Percentiles rank a stretch among this genome's conserved stretches.
Conservation (phyloP, 2,113 vertebrate genomes). For the pig (Sus scrofa) region DNA sequence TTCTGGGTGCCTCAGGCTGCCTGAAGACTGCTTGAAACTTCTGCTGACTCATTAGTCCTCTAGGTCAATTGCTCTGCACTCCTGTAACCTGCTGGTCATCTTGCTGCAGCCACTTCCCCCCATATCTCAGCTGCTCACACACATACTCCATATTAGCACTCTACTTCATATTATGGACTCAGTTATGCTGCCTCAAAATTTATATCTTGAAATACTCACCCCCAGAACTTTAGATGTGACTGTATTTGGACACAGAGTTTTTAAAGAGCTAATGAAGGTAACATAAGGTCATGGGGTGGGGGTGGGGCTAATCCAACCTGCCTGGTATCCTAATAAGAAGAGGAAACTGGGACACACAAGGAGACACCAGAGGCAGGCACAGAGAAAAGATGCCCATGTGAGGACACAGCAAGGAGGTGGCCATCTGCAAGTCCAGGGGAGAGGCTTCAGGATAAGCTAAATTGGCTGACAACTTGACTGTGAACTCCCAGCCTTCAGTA, state of each 20-base stretch:
- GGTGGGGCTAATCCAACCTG: fast-evolving
- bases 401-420: background rate
- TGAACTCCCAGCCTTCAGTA: background rate
- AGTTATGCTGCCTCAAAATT: background rate
- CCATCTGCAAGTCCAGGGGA: background rate
- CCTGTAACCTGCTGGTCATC: no score
- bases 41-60: background rate
- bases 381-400: background rate
- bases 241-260: background rate
- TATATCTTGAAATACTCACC: background rate
- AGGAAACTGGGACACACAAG: background rate
- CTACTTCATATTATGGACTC: background rate
- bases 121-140: background rate
- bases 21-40: fast-evolving
- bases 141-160: background rate
- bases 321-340: background rate
- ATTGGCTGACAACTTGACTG: background rate
- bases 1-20: background rate
- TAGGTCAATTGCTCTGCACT: background rate
- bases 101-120: background rate
- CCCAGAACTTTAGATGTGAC: background rate
- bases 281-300: background rate
- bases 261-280: background rate
- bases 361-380: background rate
- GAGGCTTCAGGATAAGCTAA: background rate